phyloP scores from a whole-genome alignment of 1,140 invertebrate genomes.

The Listronotus bonariensis region DNA sequence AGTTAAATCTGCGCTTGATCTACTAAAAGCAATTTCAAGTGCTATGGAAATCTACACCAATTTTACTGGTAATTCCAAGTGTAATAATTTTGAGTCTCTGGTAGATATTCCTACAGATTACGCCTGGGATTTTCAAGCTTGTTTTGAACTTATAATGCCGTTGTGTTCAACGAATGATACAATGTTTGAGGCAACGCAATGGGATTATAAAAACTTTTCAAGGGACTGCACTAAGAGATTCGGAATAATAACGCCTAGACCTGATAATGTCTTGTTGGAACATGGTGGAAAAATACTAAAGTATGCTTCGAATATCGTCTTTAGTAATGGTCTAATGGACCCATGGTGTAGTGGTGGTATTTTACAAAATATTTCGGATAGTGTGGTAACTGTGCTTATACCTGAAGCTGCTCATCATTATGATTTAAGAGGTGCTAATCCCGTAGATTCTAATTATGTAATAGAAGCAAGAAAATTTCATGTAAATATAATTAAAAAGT shows the following conservation, averaged over 20 bases:
- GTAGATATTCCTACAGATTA: conserved; percentile 63
- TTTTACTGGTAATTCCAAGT: conserved; percentile 72
- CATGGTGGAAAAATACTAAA: conserved; percentile 83
- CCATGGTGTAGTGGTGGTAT: conserved; percentile 93
- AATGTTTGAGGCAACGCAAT: conserved; percentile 80
- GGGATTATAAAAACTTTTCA: conserved; percentile 74
- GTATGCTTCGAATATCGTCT: conserved; percentile 81
- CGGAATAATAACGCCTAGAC: conserved; percentile 65
- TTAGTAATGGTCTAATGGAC: conserved; percentile 90
- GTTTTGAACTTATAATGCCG: conserved; percentile 96
- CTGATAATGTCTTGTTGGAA: conserved; percentile 68
- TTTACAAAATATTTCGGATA: conserved; percentile 68
- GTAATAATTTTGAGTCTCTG: conserved; percentile 63
- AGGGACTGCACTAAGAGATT: conserved; percentile 69
- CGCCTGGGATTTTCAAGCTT: conserved; percentile 82
- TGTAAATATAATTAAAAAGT: conserved; percentile 67
- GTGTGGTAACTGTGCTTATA: conserved; percentile 77
- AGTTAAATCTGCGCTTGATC: conserved; percentile 55
- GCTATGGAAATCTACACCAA: conserved; percentile 82
- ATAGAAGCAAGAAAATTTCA: conserved; percentile 70
- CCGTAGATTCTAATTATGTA: conserved; percentile 74
- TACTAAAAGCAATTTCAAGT: conserved; percentile 68
- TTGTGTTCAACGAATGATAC: conserved; percentile 81
- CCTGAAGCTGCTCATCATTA: conserved; percentile 91
- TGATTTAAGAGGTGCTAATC: conserved; percentile 78